Conservation (phyloP, 1,140 invertebrate genomes). For the Danaus plexippus region DNA sequence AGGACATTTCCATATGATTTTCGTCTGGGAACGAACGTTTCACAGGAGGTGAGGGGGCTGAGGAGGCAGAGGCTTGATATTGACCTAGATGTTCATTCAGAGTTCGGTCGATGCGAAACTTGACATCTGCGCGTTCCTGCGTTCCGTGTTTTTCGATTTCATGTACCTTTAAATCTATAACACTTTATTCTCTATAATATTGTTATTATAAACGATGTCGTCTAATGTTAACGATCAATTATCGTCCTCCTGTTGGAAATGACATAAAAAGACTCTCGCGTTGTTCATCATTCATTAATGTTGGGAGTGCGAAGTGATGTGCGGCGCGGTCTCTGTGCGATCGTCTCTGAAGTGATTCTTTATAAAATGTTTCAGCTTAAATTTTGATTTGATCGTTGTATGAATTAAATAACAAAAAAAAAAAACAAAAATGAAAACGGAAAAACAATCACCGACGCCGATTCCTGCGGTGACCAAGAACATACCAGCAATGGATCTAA, state of each 20-base stretch:
- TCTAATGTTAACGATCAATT: background rate
- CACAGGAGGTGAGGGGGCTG: constrained; percentile 35
- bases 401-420: constrained; percentile 10
- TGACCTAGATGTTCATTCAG: constrained; percentile 71
- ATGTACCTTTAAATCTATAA: constrained; percentile 44
- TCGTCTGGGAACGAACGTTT: constrained; percentile 48
- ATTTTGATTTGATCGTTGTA: constrained; percentile 3
- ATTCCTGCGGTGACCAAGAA: constrained; percentile 46
- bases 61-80: constrained; percentile 62
- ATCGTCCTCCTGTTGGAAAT: constrained; percentile 4
- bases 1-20: constrained; percentile 49
- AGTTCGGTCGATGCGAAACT: constrained; percentile 70
- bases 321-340: constrained; percentile 27
- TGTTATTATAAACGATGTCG: constrained; percentile 15
- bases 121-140: constrained; percentile 69
- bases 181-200: constrained; percentile 16
- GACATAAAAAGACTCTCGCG: constrained; percentile 1
- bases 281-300: constrained; percentile 9
- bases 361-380: constrained; percentile 28
- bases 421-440: constrained; percentile 25
- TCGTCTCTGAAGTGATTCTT: constrained; percentile 26
- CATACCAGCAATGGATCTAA: constrained; percentile 49
- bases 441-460: constrained; percentile 29
- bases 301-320: constrained; percentile 37
- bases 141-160: constrained; percentile 61